Conservation (phyloP, 1,140 invertebrate genomes). For the Cherax destructor region DNA sequence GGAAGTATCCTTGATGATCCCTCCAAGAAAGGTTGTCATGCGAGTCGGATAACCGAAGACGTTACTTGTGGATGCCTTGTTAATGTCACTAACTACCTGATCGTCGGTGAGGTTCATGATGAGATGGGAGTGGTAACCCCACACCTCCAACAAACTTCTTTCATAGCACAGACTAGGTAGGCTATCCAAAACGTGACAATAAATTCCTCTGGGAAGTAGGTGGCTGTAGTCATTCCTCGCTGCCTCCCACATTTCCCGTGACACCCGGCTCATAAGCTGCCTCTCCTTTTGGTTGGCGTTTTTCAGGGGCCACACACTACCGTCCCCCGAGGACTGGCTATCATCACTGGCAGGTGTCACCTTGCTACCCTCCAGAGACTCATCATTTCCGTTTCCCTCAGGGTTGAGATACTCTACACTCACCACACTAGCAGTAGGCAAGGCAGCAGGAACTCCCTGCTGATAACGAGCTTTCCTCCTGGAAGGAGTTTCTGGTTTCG, state of each 20-base stretch:
- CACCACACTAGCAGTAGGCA: too few species aligned
- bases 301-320: not conserved
- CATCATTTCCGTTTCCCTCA: not conserved
- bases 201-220: not conserved
- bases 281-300: not conserved
- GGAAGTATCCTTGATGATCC: conserved; percentile 78
- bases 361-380: not conserved
- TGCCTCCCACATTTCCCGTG: not conserved
- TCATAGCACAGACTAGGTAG: conserved; percentile 30
- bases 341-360: too few species aligned
- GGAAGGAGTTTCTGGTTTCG: too few species aligned
- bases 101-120: conserved; percentile 31
- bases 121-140: conserved; percentile 2
- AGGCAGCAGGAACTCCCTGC: too few species aligned
- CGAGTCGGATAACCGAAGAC: not conserved
- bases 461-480: too few species aligned
- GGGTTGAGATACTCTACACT: too few species aligned
- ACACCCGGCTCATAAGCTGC: not conserved
- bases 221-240: not conserved
- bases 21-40: conserved; percentile 78
- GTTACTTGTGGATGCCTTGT: not conserved
- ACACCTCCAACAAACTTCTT: conserved; percentile 44
- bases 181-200: not conserved
- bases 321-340: not conserved
- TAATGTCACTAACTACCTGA: conserved; percentile 26